These are phyloP conservation scores for Hemitrygon akajei DNA, from an alignment of 2,797 vertebrate genomes.

Conservation along the genomic window DNA sequence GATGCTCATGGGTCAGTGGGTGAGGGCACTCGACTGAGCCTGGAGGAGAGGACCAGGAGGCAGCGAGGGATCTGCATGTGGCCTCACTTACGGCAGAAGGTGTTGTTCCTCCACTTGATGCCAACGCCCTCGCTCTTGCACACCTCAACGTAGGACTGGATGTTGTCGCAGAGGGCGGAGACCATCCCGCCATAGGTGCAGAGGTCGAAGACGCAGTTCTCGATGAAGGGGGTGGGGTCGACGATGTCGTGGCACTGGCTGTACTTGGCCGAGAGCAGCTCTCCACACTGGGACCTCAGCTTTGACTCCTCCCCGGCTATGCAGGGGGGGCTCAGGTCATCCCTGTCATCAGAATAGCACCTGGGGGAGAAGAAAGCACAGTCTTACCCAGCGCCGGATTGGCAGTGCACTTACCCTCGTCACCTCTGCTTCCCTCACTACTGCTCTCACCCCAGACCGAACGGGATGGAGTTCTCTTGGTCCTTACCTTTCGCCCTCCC, in stretches of 20 bases:
- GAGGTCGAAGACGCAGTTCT: constrained; percentile 65
- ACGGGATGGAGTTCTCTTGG: too few species aligned
- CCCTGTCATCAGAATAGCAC: constrained; percentile 56
- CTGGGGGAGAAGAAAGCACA: constrained; percentile 39
- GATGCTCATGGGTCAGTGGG: too few species aligned
- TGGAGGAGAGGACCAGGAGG: too few species aligned
- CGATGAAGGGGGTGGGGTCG: constrained; percentile 50
- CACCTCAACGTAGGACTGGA: constrained; percentile 65
- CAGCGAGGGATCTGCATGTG: too few species aligned
- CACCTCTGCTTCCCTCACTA: too few species aligned
- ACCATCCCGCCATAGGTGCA: constrained; percentile 68
- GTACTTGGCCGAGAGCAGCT: constrained; percentile 56
- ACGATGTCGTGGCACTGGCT: constrained; percentile 56
- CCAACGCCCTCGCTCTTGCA: constrained; percentile 60
- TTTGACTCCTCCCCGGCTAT: constrained; percentile 44
- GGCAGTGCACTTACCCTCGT: too few species aligned
- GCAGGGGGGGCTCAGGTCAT: constrained; percentile 57
- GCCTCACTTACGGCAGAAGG: constrained; percentile 64
- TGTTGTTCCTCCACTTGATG: constrained; percentile 67
- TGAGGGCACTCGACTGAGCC: too few species aligned
- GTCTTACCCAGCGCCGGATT: neutral
- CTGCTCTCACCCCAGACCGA: too few species aligned
- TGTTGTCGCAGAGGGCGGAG: constrained; percentile 61
- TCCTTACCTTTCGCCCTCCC: too few species aligned
- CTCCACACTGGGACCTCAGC: constrained; percentile 49